Conservation (phyloP, 2,888 invertebrate species). For the Melanotus villosus region DNA sequence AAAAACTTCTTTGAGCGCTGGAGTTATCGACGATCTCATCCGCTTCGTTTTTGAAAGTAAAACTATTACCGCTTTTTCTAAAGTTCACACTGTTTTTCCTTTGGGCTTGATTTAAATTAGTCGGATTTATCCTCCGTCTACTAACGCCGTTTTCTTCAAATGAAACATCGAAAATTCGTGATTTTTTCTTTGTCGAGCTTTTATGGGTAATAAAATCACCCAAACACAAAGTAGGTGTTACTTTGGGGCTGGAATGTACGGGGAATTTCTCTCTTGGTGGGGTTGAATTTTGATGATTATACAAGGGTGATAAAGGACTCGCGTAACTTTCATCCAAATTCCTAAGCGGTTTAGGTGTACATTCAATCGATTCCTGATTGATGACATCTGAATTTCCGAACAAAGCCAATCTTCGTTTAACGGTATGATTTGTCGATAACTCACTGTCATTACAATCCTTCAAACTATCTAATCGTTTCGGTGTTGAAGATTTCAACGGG, state of each 20-base stretch:
- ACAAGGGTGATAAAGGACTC: constrained; percentile 61
- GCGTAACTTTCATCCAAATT: constrained; percentile 32
- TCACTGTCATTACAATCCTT: neutral
- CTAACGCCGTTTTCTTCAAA: constrained; percentile 32
- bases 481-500: neutral
- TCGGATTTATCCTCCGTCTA: constrained; percentile 71
- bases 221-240: constrained; percentile 58
- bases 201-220: constrained; percentile 62
- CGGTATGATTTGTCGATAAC: neutral
- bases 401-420: neutral
- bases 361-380: neutral
- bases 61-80: constrained; percentile 25
- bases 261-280: constrained; percentile 49
- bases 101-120: constrained; percentile 56
- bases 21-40: constrained; percentile 36
- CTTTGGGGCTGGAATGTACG: constrained; percentile 39
- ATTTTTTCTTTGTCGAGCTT: constrained; percentile 55
- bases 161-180: constrained; percentile 29
- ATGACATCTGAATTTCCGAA: constrained; percentile 3
- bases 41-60: constrained; percentile 18
- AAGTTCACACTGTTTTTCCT: constrained; percentile 27
- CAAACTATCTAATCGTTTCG: neutral
- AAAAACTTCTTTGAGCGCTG: constrained; percentile 49
- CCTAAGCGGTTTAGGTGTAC: neutral
- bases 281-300: constrained; percentile 51